A percentile compares a stretch with the other conserved stretches of the same genome.
Evolutionary conservation across 1,140 invertebrate species (phyloP).

Genomic region (Ostrea edulis): DNA sequence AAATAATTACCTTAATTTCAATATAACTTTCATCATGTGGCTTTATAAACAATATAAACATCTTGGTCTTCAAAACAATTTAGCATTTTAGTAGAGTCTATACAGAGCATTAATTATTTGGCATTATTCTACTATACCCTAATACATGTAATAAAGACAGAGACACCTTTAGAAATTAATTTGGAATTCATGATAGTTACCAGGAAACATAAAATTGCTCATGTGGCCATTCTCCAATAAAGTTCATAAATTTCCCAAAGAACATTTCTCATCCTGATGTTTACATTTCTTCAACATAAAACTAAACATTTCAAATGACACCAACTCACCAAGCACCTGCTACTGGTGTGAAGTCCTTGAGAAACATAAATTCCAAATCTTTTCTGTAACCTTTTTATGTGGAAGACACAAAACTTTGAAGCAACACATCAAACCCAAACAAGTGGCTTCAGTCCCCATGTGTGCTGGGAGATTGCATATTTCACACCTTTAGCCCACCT

Average conservation of each 20-base stretch:
- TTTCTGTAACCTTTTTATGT: constrained; percentile 9
- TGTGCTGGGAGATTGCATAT: neutral
- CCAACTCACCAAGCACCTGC: neutral
- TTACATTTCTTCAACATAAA: too few species aligned
- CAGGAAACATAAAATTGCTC: too few species aligned
- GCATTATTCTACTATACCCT: too few species aligned
- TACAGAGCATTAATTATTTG: neutral
- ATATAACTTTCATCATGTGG: constrained; percentile 14
- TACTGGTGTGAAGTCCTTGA: neutral
- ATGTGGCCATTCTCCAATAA: too few species aligned
- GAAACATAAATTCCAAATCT: neutral
- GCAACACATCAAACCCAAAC: neutral
- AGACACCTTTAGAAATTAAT: too few species aligned
- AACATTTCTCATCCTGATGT: neutral
- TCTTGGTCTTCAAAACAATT: neutral
- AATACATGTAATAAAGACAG: too few species aligned
- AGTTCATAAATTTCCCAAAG: too few species aligned
- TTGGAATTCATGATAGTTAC: too few species aligned
- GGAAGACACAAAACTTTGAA: constrained; percentile 9
- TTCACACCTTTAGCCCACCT: constrained; percentile 5
- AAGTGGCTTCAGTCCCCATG: constrained; percentile 21
- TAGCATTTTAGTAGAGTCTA: neutral
- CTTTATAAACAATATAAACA: neutral
- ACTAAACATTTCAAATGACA: neutral
- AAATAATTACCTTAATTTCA: neutral